Conservation (phyloP, 2,797 vertebrate genomes). For the Echeneis naucrates region DNA sequence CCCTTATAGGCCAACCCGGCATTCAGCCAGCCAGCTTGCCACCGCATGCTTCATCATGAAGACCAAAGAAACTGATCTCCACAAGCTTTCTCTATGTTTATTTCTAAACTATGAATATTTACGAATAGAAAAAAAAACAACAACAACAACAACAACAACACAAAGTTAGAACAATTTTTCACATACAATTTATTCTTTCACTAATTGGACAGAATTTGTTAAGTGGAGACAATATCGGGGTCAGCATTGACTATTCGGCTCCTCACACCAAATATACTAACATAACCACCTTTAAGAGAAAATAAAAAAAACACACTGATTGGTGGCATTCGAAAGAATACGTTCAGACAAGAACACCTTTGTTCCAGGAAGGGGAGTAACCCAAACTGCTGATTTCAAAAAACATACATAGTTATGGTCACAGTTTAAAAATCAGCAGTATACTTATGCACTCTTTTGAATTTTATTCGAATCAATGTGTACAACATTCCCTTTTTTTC, state of each 20-base stretch:
- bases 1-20: slow-evolving; percentile 2
- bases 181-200: slow-evolving; percentile 74
- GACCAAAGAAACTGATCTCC: not conserved
- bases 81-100: slow-evolving; percentile 10
- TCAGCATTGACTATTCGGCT: slow-evolving; percentile 42
- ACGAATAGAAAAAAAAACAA: slow-evolving; percentile 45
- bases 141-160: too few species aligned
- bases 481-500: slow-evolving; percentile 37
- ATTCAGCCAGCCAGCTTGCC: not conserved
- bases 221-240: slow-evolving; percentile 62
- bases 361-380: slow-evolving; percentile 63
- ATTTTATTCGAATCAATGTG: slow-evolving; percentile 14
- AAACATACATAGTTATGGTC: slow-evolving; percentile 52
- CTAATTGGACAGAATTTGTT: slow-evolving; percentile 62
- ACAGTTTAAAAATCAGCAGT: slow-evolving; percentile 60
- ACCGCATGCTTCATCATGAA: not conserved
- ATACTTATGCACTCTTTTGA: slow-evolving; percentile 27
- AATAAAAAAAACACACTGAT: slow-evolving; percentile 36
- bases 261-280: slow-evolving; percentile 62
- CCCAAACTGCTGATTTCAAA: slow-evolving; percentile 67
- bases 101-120: slow-evolving; percentile 28
- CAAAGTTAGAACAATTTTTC: slow-evolving; percentile 45
- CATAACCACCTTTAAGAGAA: slow-evolving; percentile 55
- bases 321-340: slow-evolving; percentile 66
- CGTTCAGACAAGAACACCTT: slow-evolving; percentile 77